Percentiles rank a stretch among this genome's conserved stretches.
These are phyloP conservation scores for Molanna angustata DNA, from an alignment of 2,888 invertebrate species.

Conservation along the genomic window DNA sequence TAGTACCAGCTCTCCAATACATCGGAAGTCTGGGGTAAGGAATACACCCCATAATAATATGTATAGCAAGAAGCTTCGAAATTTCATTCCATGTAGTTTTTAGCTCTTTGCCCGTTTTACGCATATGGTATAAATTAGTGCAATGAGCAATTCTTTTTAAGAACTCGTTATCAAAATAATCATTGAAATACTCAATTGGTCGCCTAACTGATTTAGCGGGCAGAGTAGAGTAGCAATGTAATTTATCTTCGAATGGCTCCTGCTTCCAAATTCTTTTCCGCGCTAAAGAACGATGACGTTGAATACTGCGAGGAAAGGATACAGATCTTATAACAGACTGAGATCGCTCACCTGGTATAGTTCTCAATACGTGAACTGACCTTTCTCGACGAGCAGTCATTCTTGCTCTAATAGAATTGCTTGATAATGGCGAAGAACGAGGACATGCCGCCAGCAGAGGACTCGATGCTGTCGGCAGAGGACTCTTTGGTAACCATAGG, in stretches of 20 bases:
- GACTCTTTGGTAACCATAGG: too few species aligned
- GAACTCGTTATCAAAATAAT: too few species aligned
- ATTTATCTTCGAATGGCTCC: neutral
- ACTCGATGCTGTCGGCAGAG: too few species aligned
- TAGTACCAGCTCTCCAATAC: neutral
- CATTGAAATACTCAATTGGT: neutral
- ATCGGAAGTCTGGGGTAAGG: neutral
- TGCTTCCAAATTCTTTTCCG: neutral
- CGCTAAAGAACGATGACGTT: too few species aligned
- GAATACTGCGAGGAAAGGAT: too few species aligned
- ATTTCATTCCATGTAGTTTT: neutral
- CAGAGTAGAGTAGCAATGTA: neutral
- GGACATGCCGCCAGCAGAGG: too few species aligned
- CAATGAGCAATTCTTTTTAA: neutral
- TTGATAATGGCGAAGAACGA: too few species aligned
- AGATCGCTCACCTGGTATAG: too few species aligned
- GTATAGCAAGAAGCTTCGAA: neutral
- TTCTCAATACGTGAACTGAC: too few species aligned
- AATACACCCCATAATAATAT: slow-evolving; percentile 6
- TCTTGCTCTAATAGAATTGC: too few species aligned
- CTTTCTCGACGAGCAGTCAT: too few species aligned
- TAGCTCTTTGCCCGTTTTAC: neutral
- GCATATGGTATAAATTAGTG: neutral
- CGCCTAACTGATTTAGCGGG: neutral
- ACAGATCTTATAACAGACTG: too few species aligned